Evolutionary conservation across 2,888 invertebrate genomes (phyloP).

Genomic region (Agrilus cyanescens): DNA sequence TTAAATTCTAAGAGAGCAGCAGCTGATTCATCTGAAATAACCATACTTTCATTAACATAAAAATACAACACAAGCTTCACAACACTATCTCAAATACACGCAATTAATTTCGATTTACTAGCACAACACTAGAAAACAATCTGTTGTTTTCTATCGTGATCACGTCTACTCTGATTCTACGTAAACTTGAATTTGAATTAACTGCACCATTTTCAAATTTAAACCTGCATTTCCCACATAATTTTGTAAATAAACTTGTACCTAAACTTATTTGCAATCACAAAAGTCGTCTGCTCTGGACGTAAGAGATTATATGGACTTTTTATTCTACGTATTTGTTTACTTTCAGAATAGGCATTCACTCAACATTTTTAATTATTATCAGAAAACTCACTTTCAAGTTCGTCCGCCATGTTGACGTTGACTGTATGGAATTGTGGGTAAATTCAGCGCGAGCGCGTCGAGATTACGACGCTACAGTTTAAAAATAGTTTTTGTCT

Average conservation of each 20-base stretch:
- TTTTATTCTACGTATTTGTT: too few relatives aligned
- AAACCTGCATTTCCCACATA: slow-evolving; percentile 23
- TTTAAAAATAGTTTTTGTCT: slow-evolving; percentile 13
- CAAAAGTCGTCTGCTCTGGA: too few relatives aligned
- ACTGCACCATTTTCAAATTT: slow-evolving; percentile 34
- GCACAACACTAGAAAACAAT: too few relatives aligned
- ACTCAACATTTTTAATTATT: slow-evolving; percentile 27
- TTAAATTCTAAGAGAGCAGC: slow-evolving; percentile 43
- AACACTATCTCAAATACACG: too few relatives aligned
- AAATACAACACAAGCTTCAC: too few relatives aligned
- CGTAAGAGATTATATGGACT: too few relatives aligned
- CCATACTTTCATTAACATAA: slow-evolving; percentile 7
- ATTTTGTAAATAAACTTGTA: slow-evolving; percentile 7
- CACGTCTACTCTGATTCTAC: too few relatives aligned
- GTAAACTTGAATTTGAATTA: slow-evolving; percentile 28
- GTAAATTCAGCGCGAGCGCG: slow-evolving; percentile 20
- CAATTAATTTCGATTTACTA: too few relatives aligned
- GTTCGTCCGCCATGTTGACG: slow-evolving; percentile 71
- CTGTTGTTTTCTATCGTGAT: too few relatives aligned
- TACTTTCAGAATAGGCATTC: slow-evolving; percentile 14
- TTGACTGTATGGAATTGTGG: slow-evolving; percentile 33
- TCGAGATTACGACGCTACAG: slow-evolving; percentile 12
- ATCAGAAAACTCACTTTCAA: slow-evolving; percentile 56
- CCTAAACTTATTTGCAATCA: too few relatives aligned
- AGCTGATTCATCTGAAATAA: slow-evolving; percentile 41